Evolutionary conservation across 2,797 vertebrate genomes (phyloP), one percentile per base, ranked within the genome.

Genomic region (Gymnocypris eckloni): DNA sequence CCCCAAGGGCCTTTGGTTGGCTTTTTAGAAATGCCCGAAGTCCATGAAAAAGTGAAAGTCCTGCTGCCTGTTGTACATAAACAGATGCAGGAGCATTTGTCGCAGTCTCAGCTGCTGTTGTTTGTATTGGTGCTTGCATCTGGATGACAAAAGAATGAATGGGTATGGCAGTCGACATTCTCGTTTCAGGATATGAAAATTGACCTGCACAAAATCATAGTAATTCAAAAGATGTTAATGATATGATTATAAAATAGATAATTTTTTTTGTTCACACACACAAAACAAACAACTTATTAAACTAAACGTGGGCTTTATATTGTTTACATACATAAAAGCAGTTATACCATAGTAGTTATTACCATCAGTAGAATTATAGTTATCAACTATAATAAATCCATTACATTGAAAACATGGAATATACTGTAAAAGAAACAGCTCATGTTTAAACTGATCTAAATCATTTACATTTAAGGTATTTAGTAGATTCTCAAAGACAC

Each of bases 1-100:
- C 71, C 59, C 71, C 82, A 20, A 83, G 71, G 0, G 43, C 71
- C n/a, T 76, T 83, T 43, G 82, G 71, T 61, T 83, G n/a, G 28
- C 82, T 41, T 76, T 66, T 76, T 28, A 83, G 41, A 66, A 83
- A 61, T 2, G 6, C 6, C 5, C 3, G 0, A 45, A 83, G 6
- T 64, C 28, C 18, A 6, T 16, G 43, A 48, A 41, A 1, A 41
- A 12, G 22, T 45, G 43, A 48, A 72, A 39, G n/a, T n/a, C n/a
- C n/a, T n/a, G n/a, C n/a, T n/a, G n/a, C n/a, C n/a, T n/a, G n/a
- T n/a, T n/a, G 43, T 0, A 0, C 6, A 16, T 25, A 9, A 15
- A 73, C n/a, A 73, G 70, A 12, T 3, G n/a, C n/a, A n/a, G n/a
- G n/a, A n/a, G 43, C 41, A 8, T 25, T 48, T n/a, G 41, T 45